Conservation (phyloP, 2,797 vertebrate species). For the Xyrichtys novacula region DNA sequence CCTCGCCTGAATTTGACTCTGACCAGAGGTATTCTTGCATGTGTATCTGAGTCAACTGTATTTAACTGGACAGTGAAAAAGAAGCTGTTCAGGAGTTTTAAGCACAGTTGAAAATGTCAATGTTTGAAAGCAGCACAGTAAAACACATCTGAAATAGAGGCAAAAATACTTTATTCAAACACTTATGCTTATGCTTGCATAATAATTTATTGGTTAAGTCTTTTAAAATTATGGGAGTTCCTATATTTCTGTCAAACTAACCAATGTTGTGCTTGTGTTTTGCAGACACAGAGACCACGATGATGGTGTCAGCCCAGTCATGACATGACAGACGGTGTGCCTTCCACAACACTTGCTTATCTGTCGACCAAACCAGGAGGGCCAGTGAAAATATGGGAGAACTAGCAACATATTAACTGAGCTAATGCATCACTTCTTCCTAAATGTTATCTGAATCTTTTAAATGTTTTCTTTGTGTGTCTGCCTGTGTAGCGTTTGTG, state of each 20-base stretch:
- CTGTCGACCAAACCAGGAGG: constrained; percentile 32
- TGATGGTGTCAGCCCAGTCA: constrained; percentile 54
- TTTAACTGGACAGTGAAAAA: no score
- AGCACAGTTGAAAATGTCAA: no score
- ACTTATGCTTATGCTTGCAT: no score
- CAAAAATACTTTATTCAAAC: no score
- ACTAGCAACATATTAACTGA: background rate
- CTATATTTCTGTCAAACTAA: background rate
- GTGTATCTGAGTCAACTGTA: no score
- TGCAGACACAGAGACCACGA: constrained; percentile 49
- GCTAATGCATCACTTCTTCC: constrained; percentile 18
- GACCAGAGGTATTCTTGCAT: no score
- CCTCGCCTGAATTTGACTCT: no score
- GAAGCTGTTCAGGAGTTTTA: no score
- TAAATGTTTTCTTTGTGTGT: constrained; percentile 3
- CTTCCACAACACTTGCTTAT: constrained; percentile 52
- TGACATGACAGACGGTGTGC: constrained; percentile 68
- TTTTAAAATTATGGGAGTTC: background rate
- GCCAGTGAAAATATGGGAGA: background rate
- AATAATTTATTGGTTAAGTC: no score
- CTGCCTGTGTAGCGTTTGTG: constrained; percentile 11
- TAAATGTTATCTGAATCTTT: background rate
- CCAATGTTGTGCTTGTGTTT: constrained; percentile 38
- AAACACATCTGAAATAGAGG: no score
- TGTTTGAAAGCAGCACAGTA: no score